These are phyloP conservation scores for Lumbricus terrestris DNA, from an alignment of 2,888 invertebrate genomes.

Conservation along the genomic window DNA sequence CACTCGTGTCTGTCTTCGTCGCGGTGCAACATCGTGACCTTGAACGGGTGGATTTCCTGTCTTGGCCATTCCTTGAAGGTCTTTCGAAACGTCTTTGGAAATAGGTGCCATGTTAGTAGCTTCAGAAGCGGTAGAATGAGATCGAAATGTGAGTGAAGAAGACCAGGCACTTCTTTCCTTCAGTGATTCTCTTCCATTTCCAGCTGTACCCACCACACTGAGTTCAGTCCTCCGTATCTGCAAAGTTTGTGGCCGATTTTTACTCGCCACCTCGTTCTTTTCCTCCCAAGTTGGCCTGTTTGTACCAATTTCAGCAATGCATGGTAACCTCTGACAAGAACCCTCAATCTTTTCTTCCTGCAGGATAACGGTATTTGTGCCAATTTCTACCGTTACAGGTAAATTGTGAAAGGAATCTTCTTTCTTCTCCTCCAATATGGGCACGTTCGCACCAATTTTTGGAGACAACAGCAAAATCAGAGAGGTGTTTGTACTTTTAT, in stretches of 20 bases:
- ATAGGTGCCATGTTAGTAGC: constrained; percentile 30
- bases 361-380: background rate
- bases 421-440: background rate
- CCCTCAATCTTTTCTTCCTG: background rate
- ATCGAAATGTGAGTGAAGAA: background rate
- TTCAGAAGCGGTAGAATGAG: background rate
- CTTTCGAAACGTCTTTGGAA: constrained; percentile 30
- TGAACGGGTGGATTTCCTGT: background rate
- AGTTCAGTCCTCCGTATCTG: background rate
- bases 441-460: background rate
- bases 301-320: background rate
- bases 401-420: background rate
- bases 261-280: background rate
- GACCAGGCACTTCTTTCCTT: background rate
- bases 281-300: background rate
- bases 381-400: background rate
- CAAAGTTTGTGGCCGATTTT: background rate
- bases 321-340: background rate
- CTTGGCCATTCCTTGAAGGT: constrained; percentile 29
- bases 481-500: background rate
- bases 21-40: background rate
- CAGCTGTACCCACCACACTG: background rate
- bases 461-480: too few species aligned
- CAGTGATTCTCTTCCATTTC: background rate
- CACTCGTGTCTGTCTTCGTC: background rate